A percentile compares a stretch with the other conserved stretches of the same genome.
phyloP scores from a whole-genome alignment of 2,888 invertebrate species.

The Suillia variegata region DNA sequence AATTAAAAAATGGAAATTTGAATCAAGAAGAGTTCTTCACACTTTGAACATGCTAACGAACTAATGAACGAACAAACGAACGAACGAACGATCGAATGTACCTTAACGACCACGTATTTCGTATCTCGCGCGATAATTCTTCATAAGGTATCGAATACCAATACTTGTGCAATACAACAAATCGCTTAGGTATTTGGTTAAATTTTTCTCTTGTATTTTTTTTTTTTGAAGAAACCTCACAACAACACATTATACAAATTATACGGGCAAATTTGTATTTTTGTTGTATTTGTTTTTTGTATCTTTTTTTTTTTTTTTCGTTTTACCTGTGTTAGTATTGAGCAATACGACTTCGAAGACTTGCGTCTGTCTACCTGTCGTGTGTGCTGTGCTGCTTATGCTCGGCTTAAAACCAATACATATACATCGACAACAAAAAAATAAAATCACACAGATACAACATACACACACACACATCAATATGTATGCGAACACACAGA shows the following conservation, averaged over 20 bases:
- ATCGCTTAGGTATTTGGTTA: not conserved
- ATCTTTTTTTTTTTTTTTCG: not conserved
- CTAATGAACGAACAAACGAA: too few species aligned
- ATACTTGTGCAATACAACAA: slow-evolving; percentile 45
- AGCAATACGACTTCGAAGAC: slow-evolving; percentile 8
- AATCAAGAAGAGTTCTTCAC: too few species aligned
- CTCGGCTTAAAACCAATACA: not conserved
- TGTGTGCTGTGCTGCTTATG: too few species aligned
- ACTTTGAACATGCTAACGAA: too few species aligned
- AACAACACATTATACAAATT: slow-evolving; percentile 14
- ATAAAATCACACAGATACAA: not conserved
- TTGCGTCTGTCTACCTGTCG: not conserved
- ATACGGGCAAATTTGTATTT: slow-evolving; percentile 10
- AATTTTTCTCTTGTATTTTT: too few species aligned
- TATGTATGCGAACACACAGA: slow-evolving; percentile 6
- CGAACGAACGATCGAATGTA: not conserved
- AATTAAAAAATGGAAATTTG: too few species aligned
- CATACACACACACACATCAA: slow-evolving; percentile 27
- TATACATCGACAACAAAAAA: too few species aligned
- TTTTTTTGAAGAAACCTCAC: slow-evolving; percentile 16
- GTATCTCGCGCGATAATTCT: slow-evolving; percentile 32
- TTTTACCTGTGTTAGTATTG: not conserved
- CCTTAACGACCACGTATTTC: not conserved
- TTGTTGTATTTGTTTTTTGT: too few species aligned
- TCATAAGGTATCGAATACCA: slow-evolving; percentile 54